Conservation (phyloP, 2,888 invertebrate genomes). For the Drosophila kokeensis region DNA sequence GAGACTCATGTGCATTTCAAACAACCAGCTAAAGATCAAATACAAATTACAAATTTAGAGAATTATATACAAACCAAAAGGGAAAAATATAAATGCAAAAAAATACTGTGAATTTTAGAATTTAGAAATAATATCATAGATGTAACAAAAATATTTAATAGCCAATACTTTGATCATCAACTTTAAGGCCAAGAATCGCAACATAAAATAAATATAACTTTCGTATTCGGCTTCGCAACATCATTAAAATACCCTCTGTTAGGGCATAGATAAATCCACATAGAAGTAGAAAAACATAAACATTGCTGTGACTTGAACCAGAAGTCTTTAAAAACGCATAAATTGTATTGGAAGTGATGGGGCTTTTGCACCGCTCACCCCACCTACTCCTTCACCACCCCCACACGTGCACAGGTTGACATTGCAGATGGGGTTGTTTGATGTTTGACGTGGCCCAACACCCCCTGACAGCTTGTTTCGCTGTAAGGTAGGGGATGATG, state of each 20-base stretch:
- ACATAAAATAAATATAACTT: not conserved
- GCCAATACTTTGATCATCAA: not conserved
- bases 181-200: not conserved
- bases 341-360: slow-evolving; percentile 47
- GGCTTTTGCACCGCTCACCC: not conserved
- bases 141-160: not conserved
- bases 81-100: not conserved
- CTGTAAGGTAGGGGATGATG: not conserved
- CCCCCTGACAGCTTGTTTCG: slow-evolving; percentile 16
- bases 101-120: not conserved
- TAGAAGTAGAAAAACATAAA: slow-evolving; percentile 39
- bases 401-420: slow-evolving; percentile 36
- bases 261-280: slow-evolving; percentile 31
- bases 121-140: not conserved
- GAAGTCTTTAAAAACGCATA: slow-evolving; percentile 76
- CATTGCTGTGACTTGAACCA: slow-evolving; percentile 29
- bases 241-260: not conserved
- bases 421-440: slow-evolving; percentile 58
- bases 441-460: slow-evolving; percentile 35
- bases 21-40: not conserved
- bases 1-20: not conserved
- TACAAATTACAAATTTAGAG: not conserved
- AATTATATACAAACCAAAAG: not conserved
- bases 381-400: not conserved
- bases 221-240: not conserved